These are phyloP conservation scores for Metallyticus violacea DNA, from an alignment of 2,888 invertebrate species.

Conservation along the genomic window DNA sequence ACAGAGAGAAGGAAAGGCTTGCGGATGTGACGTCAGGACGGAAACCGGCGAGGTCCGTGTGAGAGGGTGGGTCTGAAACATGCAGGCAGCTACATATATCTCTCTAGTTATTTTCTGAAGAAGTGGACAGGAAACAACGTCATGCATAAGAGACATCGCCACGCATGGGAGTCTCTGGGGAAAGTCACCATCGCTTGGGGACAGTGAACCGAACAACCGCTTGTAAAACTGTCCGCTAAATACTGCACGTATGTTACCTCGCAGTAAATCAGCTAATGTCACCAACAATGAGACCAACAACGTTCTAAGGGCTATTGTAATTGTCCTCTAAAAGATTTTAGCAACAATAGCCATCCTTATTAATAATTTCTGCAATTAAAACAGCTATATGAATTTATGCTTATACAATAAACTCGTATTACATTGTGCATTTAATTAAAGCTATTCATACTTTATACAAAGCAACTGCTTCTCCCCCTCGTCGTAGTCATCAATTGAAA, in stretches of 20 bases:
- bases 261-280: background rate
- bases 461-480: too few relatives aligned
- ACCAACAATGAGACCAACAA: too few relatives aligned
- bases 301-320: too few relatives aligned
- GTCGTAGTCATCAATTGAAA: too few relatives aligned
- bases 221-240: background rate
- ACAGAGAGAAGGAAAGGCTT: background rate
- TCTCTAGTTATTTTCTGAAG: background rate
- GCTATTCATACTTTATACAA: too few relatives aligned
- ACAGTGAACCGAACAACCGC: background rate
- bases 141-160: background rate
- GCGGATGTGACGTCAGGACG: background rate
- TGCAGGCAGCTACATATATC: background rate
- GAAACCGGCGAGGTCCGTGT: background rate
- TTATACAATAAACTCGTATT: too few relatives aligned
- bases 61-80: background rate
- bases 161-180: background rate
- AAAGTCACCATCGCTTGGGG: background rate
- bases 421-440: too few relatives aligned
- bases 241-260: too few relatives aligned
- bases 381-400: too few relatives aligned
- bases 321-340: too few relatives aligned
- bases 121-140: slow-evolving; percentile 4
- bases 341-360: too few relatives aligned
- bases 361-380: too few relatives aligned